Evolutionary conservation across 2,888 invertebrate species (phyloP), one percentile per base, ranked within the genome.

Genomic region (Drosophila infuscata): DNA sequence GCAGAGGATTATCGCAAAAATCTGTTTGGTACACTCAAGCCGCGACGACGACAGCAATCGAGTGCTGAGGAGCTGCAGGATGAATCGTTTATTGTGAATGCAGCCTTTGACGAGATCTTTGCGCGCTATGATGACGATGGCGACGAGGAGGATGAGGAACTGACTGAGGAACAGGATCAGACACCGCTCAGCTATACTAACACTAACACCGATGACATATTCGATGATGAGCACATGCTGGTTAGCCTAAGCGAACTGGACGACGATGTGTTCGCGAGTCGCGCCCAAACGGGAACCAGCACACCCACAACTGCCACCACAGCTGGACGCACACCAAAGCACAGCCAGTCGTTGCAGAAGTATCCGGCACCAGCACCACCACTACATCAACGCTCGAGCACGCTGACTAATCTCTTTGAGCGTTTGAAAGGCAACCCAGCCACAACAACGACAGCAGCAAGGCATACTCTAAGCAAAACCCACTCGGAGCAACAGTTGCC

Each of bases 1-100:
- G 84, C 83, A 20, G 91, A 93, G 46, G 93, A 93, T 74, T 93
- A 93, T 76, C 91, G 93, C 29, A 92, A 91, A 75, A 93, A 89
- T 68, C 89, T 92, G 43, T 93, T 93, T 71, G 92, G 91, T 36
- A 91, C 88, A 0, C 41, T 91, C n/a, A 53, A 65, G 35, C 25
- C 70, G 3, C 60, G 56, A 9, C 38, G 35, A 38, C 53, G 48
- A 12, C 69, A 43, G 11, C 70, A 60, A 32, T 59, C 61, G 71
- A 87, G 82, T 59, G 83, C 82, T 59, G 83, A 88, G 60, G 88
- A 91, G 56, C 38, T 87, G 59, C 89, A 85, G 71, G 91, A 91
- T 54, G 92, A 91, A 41, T 72, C 91, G 11, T 88, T 83, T 38
- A 89, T 93, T 63, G 92, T 93, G 4, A 92, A 92, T 64, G 90